These are phyloP conservation scores for Calliphora vomitoria DNA, from an alignment of 2,888 invertebrate species.

Conservation along the genomic window DNA sequence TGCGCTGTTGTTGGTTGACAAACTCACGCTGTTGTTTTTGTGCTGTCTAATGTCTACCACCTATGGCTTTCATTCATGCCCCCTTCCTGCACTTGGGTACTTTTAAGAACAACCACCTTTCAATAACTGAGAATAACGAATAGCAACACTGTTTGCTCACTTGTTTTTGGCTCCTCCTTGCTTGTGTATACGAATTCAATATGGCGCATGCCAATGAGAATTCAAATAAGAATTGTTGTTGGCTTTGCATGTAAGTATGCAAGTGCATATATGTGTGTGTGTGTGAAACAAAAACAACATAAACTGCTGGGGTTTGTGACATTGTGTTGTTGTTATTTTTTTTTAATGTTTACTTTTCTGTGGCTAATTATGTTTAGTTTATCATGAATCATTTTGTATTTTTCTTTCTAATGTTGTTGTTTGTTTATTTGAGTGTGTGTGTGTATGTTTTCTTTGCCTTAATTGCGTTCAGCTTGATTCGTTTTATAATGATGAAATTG, in stretches of 20 bases:
- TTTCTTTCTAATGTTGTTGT: slow-evolving; percentile 68
- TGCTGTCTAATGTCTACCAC: slow-evolving; percentile 16
- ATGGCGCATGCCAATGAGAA: slow-evolving; percentile 81
- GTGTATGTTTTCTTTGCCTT: slow-evolving; percentile 71
- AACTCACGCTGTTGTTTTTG: slow-evolving; percentile 38
- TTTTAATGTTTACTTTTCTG: slow-evolving; percentile 9
- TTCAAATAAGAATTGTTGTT: slow-evolving; percentile 34
- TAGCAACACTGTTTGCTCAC: slow-evolving; percentile 44
- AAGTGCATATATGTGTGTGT: slow-evolving; percentile 14
- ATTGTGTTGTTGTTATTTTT: slow-evolving; percentile 4
- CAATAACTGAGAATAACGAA: slow-evolving; percentile 42
- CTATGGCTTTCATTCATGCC: slow-evolving; percentile 19
- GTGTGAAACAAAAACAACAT: background rate
- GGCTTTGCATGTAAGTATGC: slow-evolving; percentile 30
- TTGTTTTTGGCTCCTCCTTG: slow-evolving; percentile 77
- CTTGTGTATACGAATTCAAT: slow-evolving; percentile 76
- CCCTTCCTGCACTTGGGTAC: background rate
- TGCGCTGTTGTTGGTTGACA: slow-evolving; percentile 51
- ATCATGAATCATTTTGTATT: slow-evolving; percentile 67
- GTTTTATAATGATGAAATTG: slow-evolving; percentile 79
- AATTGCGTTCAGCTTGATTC: slow-evolving; percentile 82
- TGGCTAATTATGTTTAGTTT: slow-evolving; percentile 77
- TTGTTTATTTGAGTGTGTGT: slow-evolving; percentile 46
- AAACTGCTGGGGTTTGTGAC: slow-evolving; percentile 73
- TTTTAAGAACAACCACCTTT: slow-evolving; percentile 74